Percentiles rank a stretch among this genome's conserved stretches.
Conservation (phyloP, 2,113 vertebrate species). For the Ctenomys sociabilis region DNA sequence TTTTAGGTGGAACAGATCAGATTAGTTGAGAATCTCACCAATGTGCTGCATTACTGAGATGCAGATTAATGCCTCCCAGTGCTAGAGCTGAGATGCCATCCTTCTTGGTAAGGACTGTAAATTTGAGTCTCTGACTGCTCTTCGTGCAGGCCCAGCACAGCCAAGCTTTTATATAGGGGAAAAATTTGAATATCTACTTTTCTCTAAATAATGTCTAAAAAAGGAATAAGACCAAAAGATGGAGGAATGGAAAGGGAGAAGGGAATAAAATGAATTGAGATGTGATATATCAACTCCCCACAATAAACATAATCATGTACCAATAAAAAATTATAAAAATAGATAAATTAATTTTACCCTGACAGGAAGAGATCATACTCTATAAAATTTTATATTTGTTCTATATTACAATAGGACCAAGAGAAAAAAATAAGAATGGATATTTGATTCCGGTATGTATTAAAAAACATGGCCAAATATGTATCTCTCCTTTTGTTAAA, state of each 20-base stretch:
- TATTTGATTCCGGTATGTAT: conserved; percentile 16
- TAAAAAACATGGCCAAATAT: not conserved
- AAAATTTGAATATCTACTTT: conserved; percentile 21
- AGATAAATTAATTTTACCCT: not conserved
- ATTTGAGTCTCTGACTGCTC: not conserved
- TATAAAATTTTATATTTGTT: conserved; percentile 30
- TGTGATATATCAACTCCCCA: not conserved
- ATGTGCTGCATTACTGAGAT: not conserved
- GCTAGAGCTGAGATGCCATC: not conserved
- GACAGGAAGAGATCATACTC: not conserved
- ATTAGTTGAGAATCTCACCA: not conserved
- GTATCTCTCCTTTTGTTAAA: conserved; percentile 25
- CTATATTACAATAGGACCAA: not conserved
- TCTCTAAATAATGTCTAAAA: not conserved
- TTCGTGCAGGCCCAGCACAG: not conserved
- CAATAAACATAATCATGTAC: not conserved
- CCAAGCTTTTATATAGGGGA: not conserved
- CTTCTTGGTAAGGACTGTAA: conserved; percentile 36
- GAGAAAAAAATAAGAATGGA: not conserved
- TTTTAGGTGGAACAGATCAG: not conserved
- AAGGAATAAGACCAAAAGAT: not conserved
- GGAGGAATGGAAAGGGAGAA: not conserved
- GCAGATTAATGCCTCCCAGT: not conserved
- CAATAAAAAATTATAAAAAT: not conserved
- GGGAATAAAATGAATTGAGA: not conserved